Conservation (phyloP, 2,797 vertebrate genomes). For the Xyrichtys novacula region DNA sequence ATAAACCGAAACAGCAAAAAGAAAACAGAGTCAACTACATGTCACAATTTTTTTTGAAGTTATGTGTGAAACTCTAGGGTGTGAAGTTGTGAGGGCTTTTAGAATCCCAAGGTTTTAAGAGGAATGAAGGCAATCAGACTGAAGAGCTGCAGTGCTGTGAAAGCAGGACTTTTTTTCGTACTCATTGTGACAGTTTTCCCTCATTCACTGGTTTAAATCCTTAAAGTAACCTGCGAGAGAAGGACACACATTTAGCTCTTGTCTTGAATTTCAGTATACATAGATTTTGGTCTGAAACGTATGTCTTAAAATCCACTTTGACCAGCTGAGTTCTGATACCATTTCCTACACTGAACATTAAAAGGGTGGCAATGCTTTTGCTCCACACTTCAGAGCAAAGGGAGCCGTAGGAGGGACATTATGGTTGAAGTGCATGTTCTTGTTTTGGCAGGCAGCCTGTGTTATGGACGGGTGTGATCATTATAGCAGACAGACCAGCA, state of each 20-base stretch:
- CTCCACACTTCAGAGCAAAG: conserved; percentile 41
- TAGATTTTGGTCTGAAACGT: background rate
- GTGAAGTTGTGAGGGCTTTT: conserved; percentile 45
- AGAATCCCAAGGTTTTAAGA: conserved; percentile 43
- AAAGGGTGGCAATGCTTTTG: conserved; percentile 25
- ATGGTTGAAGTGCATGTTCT: conserved; percentile 62
- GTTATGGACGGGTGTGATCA: conserved; percentile 62
- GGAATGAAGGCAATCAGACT: conserved; percentile 37
- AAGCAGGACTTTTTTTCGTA: conserved; percentile 11
- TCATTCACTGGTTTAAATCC: background rate
- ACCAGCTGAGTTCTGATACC: conserved; percentile 34
- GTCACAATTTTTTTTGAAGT: conserved; percentile 48
- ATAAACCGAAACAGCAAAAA: conserved; percentile 38
- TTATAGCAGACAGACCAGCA: conserved; percentile 60
- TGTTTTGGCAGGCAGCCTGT: conserved; percentile 65
- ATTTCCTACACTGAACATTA: conserved; percentile 38
- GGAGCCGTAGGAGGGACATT: conserved; percentile 55
- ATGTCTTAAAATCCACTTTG: conserved; percentile 21
- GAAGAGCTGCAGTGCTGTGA: conserved; percentile 16
- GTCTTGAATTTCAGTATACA: too few relatives aligned
- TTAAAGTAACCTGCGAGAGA: background rate
- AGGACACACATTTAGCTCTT: background rate
- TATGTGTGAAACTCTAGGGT: background rate
- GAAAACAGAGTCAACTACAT: conserved; percentile 54
- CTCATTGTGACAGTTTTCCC: conserved; percentile 18